Evolutionary conservation across 2,888 invertebrate species (phyloP).

Genomic region (Drosophila peninsularis): DNA sequence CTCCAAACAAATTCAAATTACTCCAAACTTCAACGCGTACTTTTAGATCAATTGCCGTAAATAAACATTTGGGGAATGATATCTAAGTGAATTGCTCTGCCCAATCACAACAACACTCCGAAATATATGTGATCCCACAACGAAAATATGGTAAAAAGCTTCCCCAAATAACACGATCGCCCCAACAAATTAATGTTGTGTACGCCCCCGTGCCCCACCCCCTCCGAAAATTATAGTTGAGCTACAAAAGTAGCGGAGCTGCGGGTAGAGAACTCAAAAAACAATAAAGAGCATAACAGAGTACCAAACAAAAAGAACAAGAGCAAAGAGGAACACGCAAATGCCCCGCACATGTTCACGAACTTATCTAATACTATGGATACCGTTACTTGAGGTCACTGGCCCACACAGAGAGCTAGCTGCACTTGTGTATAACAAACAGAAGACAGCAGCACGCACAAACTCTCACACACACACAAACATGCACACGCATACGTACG

Average conservation of each 20-base stretch:
- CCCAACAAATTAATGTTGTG: constrained; percentile 24
- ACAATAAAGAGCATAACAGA: constrained; percentile 23
- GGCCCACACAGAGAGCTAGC: constrained; percentile 66
- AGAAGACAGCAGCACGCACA: constrained; percentile 20
- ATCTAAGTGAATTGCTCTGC: constrained; percentile 10
- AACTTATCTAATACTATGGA: constrained; percentile 80
- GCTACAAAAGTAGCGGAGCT: constrained; percentile 16
- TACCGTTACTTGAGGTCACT: constrained; percentile 80
- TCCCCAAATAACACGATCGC: constrained; percentile 20
- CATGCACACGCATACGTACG: constrained; percentile 14
- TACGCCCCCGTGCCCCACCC: constrained; percentile 10
- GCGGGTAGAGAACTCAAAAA: constrained; percentile 33
- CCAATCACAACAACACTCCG: constrained; percentile 40
- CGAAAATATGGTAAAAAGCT: constrained; percentile 34
- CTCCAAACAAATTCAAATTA: constrained; percentile 6
- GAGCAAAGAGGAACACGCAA: constrained; percentile 23
- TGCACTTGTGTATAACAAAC: constrained; percentile 64
- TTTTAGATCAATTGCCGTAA: constrained; percentile 32
- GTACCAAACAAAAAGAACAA: neutral
- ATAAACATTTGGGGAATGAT: constrained; percentile 34
- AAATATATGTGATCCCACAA: neutral
- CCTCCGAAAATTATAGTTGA: no score
- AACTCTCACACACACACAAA: constrained; percentile 10
- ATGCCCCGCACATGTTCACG: constrained; percentile 39
- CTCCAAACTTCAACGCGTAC: constrained; percentile 10